Evolutionary conservation across 1,140 invertebrate genomes (phyloP).

Genomic region (Drosophila novamexicana): DNA sequence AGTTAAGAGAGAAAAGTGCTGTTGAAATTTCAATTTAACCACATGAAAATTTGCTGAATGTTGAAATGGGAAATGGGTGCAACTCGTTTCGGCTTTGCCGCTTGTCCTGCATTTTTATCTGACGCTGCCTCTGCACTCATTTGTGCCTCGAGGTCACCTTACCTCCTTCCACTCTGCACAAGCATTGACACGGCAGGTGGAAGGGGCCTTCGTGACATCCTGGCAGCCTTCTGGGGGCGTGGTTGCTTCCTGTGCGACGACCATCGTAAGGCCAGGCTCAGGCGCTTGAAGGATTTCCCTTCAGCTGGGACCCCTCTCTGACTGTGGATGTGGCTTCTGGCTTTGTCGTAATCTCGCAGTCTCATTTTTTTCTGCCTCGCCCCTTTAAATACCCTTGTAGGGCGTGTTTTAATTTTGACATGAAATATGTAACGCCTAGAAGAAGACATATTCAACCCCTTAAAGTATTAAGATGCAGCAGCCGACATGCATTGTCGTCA

Average conservation of each 20-base stretch:
- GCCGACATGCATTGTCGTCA: too few species aligned
- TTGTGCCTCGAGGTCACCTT: slow-evolving; percentile 41
- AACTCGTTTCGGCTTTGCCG: slow-evolving; percentile 33
- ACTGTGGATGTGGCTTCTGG: slow-evolving; percentile 22
- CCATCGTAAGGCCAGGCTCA: slow-evolving; percentile 31
- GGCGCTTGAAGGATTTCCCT: slow-evolving; percentile 47
- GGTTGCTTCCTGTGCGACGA: slow-evolving; percentile 34
- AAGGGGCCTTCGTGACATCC: neutral
- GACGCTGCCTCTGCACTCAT: slow-evolving; percentile 22
- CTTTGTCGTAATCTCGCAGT: slow-evolving; percentile 35
- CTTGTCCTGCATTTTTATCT: slow-evolving; percentile 25
- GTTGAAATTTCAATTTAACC: slow-evolving; percentile 31
- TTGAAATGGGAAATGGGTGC: neutral
- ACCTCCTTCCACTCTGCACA: neutral
- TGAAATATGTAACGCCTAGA: too few species aligned
- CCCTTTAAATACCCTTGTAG: slow-evolving; percentile 13
- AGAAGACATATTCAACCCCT: too few species aligned
- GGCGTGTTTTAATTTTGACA: too few species aligned
- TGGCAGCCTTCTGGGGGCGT: slow-evolving; percentile 13
- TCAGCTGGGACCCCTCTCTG: slow-evolving; percentile 14
- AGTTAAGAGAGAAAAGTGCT: neutral
- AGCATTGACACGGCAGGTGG: neutral
- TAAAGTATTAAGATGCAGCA: too few species aligned
- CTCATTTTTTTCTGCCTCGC: slow-evolving; percentile 13
- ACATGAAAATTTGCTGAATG: slow-evolving; percentile 8